Base-by-base conservation (phyloP, 2,113 vertebrate species). In the Oreamnos americanus region DNA sequence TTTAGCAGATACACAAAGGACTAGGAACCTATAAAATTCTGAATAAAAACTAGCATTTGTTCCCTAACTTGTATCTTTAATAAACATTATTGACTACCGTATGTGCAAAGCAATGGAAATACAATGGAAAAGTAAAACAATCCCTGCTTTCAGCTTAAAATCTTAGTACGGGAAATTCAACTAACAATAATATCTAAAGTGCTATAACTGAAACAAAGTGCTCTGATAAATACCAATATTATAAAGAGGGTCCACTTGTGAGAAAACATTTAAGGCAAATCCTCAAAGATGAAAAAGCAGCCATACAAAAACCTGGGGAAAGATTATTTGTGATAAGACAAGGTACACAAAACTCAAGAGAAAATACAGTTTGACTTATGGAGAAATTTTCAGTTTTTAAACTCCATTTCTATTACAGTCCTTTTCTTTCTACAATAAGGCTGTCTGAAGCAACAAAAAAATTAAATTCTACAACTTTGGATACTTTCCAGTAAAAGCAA, bases 101-200 rank as follows among this genome's bases (percentile, higher is more conserved):
- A 7, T 55, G 49, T 91, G 49, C 33, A 93, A 96, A 87, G 36
- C 17, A 94, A 87, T 45, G 58, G 36, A 96, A 96, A 86, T 43
- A 57, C 21, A 92, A 82, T 49, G 51, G 57, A 5, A 55, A 90
- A 91, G 53, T 60, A 13, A 67, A 87, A 88, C 23, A 78, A 53
- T 90, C 28, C 28, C 25, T 82, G 60, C 12, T 87, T 49, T 90
- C 28, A 79, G 57, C 19, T 96, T 94, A 94, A 94, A 94, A 93
- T 88, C 47, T 49, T 71, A 94, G 12, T 14, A 36, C 7, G 10
- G 8, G 12, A 91, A 14, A 49, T 53, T 36, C 96, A 83, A 51
- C 45, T 83, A 86, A 36, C 26, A 85, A 55, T 58, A 76, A 30
- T 78, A 71, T n/a, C 13, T 39, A 25, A 82, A 53, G 19, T 90